Evolutionary conservation across 1,140 invertebrate genomes (phyloP), one percentile per base, ranked within the genome.

Genomic region (Habropoda laboriosa): DNA sequence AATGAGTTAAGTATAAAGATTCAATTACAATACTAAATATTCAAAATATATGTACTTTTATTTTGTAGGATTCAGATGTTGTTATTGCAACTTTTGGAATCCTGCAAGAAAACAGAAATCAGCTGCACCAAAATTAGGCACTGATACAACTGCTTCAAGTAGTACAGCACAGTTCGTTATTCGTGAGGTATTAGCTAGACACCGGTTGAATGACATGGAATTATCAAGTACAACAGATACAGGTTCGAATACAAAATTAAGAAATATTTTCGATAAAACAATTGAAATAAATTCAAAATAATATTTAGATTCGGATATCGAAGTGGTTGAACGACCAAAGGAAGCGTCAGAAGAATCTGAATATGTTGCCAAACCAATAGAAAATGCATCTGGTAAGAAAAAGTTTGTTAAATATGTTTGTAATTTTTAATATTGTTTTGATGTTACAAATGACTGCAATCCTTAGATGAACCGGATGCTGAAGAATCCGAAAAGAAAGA

Each of bases 11-110:
- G 3, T 16, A 27, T 35, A 2, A 71, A 67, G 16, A 57, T 66
- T 53, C 40, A 47, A 42, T 58, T 60, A n/a, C 8, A 32, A 66
- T 60, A 51, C 5, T 53, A n/a, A 38, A 21, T 64, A 53, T 40
- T 40, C 35, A 66, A 72, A 76, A 71, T 49, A 51, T 67, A 60
- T 70, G 35, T 67, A 32, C 32, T 61, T 42, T 30, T 24, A 24
- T 86, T 76, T 87, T 87, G 5, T 77, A 94, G 96, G 96, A 70
- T 99, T 97, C 92, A 94, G 95, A 79, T 99, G 98, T 93, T 98
- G 96, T 86, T 98, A 98, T 90, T 99, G 98, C 92, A 95, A 95
- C 63, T 93, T 94, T 32, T 94, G 96, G 90, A 99, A 99, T 94
- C 95, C 96, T 61, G 96, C 98, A 27, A 94, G 96, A 60, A 98